A percentile compares a stretch with the other conserved stretches of the same genome.
Conservation (phyloP, 2,113 vertebrate species). For the Campylomormyrus tamandua region DNA sequence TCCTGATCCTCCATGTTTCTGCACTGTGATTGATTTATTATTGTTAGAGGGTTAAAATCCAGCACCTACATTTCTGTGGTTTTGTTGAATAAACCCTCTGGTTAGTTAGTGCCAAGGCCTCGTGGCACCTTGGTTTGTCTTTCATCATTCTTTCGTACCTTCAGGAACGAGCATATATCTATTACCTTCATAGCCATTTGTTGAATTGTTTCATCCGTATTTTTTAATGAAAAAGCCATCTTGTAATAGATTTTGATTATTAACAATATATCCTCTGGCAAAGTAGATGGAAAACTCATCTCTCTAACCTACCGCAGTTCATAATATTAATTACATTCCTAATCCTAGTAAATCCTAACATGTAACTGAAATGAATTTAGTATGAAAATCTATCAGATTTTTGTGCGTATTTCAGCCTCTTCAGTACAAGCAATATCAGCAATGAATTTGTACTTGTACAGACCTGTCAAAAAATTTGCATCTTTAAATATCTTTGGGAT, state of each 20-base stretch:
- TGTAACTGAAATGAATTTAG: neutral
- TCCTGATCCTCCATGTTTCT: neutral
- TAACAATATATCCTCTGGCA: neutral
- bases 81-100: neutral
- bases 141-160: neutral
- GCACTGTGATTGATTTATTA: neutral
- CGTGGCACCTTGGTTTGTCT: neutral
- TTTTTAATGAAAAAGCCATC: neutral
- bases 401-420: neutral
- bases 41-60: neutral
- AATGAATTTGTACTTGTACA: neutral
- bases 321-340: neutral
- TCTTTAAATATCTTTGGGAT: conserved; percentile 3
- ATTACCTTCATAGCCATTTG: neutral
- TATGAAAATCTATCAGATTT: neutral
- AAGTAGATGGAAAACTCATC: neutral
- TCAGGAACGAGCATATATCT: neutral
- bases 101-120: neutral
- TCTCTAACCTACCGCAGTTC: neutral
- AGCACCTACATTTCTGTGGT: neutral
- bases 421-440: neutral
- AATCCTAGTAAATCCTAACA: neutral
- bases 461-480: conserved; percentile 8
- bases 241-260: neutral
- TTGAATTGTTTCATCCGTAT: neutral